Evolutionary conservation across 2,888 invertebrate genomes (phyloP), one percentile per base, ranked within the genome.

Genomic region (Macrosiphum euphorbiae): DNA sequence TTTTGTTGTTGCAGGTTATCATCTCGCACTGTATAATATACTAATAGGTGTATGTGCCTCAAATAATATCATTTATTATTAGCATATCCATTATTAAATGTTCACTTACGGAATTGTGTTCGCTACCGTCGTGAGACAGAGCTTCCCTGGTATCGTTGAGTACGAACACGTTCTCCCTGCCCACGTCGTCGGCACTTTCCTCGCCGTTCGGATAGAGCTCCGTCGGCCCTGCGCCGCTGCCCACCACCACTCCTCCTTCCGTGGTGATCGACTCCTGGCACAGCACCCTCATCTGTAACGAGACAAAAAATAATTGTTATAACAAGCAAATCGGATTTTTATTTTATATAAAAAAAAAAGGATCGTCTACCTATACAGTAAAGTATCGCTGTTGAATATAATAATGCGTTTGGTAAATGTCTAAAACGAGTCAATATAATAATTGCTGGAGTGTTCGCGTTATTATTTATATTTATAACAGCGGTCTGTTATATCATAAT

Each of bases 101-200:
- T 52, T 0, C 94, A 96, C 97, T 97, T 96, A 98, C 98, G 95
- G 97, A 97, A 95, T 98, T 97, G 95, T 97, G 97, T 95, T 97
- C 97, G 95, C 97, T 98, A 95, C 97, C 97, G 95, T 98, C 98
- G 94, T 97, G 97, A 95, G 97, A 97, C 61, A 98, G 96, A 1
- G 97, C 97, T 95, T 98, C 98, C 95, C 97, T 96, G 7, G 97
- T 97, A 95, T 97, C 97, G 95, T 97, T 97, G 96, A 96, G 96
- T 44, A 95, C 94, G 95, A 95, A 92, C 94, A 95, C 95, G 52
- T 94, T 94, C 24, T 94, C 94, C 28, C 94, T 58, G 50, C 94
- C 94, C 1, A 94, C 94, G 87, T 94, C 94, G 47, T 94, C 94
- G 47, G 41, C 86, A 20, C 50, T n/a, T 50, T 94, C 94, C 8